Evolutionary conservation across 2,888 invertebrate genomes (phyloP), one percentile per base, ranked within the genome.

Genomic region (Coelinius sp.): DNA sequence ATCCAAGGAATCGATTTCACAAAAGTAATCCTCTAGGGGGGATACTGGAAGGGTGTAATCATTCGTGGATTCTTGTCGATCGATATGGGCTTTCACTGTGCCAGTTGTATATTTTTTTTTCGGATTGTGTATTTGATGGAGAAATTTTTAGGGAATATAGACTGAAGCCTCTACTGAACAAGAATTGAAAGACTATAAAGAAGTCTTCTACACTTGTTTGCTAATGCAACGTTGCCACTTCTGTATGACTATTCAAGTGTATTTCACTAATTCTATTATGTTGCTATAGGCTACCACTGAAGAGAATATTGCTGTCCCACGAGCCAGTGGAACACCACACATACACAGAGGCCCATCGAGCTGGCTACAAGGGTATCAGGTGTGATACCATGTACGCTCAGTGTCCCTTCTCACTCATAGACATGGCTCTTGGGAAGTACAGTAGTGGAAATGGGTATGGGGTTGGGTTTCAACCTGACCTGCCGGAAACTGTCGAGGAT

Each of bases 351-450:
- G 94, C 94, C 0, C 92, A 92, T 78, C 86, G 89, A 78, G 88
- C 88, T 53, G 91, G 91, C 44, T 86, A 83, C 77, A 78, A 84
- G 73, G 84, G 85, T 63, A 78, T 75, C 46, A 88, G 91, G 76
- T 94, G 94, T 81, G 88, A 89, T 1, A 79, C 84, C 64, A 88
- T 89, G 80, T 91, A 90, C 81, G 90, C 90, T 72, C 88, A 87
- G 14, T 95, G 95, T 84, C 92, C 92, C 7, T 89, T 94, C 79
- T 94, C 94, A 0, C 84, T 94, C 75, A 89, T 94, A 64, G 93
- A 94, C 81, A 85, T 93, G 85, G 93, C 93, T 3, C 88, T 93
- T 77, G 94, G 94, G 2, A 86, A 81, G 79, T 88, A 87, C 80
- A 84, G 77, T 76, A 71, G 67, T 41, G 73, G 70, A 24, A 44